These are phyloP conservation scores for Strix uralensis DNA, from an alignment of 2,113 vertebrate species.

Conservation along the genomic window DNA sequence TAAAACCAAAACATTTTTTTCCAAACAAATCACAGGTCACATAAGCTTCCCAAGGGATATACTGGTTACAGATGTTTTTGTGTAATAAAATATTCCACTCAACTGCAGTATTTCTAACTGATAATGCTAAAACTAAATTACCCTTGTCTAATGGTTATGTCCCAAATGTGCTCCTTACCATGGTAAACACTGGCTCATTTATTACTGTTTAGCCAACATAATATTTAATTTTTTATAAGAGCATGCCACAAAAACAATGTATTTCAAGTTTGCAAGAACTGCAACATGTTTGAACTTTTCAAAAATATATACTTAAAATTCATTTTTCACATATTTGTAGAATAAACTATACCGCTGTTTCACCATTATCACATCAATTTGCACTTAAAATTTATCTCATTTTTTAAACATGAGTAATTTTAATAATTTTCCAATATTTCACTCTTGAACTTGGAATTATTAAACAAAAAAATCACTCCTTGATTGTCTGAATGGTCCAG, in stretches of 20 bases:
- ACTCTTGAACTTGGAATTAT: conserved; percentile 6
- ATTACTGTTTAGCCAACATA: conserved; percentile 41
- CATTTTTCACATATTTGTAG: neutral
- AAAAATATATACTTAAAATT: neutral
- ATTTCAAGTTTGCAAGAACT: neutral
- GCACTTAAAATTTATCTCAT: conserved; percentile 20
- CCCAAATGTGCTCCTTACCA: conserved; percentile 44
- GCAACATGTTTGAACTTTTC: neutral
- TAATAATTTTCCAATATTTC: conserved; percentile 24
- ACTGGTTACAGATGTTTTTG: conserved; percentile 73
- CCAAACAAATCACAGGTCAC: conserved; percentile 64
- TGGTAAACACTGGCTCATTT: conserved; percentile 52
- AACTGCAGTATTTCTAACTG: conserved; percentile 63
- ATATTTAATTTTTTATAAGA: neutral
- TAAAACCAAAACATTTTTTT: conserved; percentile 66
- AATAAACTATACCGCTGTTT: conserved; percentile 1
- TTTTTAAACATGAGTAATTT: conserved; percentile 12
- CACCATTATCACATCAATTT: conserved; percentile 24
- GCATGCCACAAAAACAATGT: neutral
- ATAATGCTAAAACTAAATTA: conserved; percentile 69
- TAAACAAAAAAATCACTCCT: neutral
- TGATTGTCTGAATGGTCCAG: neutral
- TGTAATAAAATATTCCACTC: conserved; percentile 68
- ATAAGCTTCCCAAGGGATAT: conserved; percentile 65
- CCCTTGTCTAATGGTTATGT: conserved; percentile 67